Conservation (phyloP, 2,113 vertebrate genomes). For the Coregonus clupeaformis region DNA sequence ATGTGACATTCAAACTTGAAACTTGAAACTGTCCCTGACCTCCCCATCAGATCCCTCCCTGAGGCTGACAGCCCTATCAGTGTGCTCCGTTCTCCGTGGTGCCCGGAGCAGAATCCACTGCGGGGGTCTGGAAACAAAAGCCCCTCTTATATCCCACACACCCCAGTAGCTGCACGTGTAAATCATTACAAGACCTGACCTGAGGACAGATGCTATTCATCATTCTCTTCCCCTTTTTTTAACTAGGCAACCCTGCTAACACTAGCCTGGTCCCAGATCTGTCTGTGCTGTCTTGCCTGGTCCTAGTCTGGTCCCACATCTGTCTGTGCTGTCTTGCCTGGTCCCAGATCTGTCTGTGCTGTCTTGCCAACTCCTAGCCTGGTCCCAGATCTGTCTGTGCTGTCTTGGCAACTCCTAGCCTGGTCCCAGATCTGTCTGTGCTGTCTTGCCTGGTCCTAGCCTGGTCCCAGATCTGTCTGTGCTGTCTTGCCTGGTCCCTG, state of each 20-base stretch:
- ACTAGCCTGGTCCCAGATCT: neutral
- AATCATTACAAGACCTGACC: slow-evolving; percentile 39
- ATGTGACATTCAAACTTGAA: slow-evolving; percentile 12
- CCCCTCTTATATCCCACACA: slow-evolving; percentile 5
- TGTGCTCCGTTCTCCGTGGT: neutral
- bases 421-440: neutral
- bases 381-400: neutral
- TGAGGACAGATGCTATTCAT: slow-evolving; percentile 30
- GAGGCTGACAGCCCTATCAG: neutral
- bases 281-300: neutral
- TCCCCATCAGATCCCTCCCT: neutral
- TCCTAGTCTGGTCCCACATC: neutral
- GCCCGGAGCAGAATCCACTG: slow-evolving; percentile 9
- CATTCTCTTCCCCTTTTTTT: slow-evolving; percentile 39
- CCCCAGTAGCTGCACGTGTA: slow-evolving; percentile 32
- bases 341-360: neutral
- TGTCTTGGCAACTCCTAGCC: neutral
- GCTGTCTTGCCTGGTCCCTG: neutral
- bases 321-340: neutral
- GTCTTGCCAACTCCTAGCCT: neutral
- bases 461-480: neutral
- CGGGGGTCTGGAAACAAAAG: slow-evolving; percentile 37
- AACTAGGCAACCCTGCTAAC: slow-evolving; percentile 9
- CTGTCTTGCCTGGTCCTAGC: neutral
- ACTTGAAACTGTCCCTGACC: slow-evolving; percentile 15